Percentiles rank a stretch among this genome's conserved stretches.
These are phyloP conservation scores for Neoniphon sammara DNA, from an alignment of 2,797 vertebrate genomes.

Conservation along the genomic window DNA sequence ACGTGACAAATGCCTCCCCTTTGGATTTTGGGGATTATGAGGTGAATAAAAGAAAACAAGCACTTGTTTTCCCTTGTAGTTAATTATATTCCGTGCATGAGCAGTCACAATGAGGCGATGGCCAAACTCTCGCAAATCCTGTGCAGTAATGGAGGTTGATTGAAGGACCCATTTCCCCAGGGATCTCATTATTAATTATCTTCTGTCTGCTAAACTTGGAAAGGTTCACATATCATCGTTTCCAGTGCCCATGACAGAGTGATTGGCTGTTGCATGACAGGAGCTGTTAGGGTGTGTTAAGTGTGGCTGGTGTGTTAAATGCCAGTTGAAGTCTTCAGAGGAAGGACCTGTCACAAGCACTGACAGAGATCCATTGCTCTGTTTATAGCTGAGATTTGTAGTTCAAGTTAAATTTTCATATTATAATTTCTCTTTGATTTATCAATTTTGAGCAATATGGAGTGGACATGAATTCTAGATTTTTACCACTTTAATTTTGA, in stretches of 20 bases:
- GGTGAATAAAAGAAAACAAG: conserved; percentile 48
- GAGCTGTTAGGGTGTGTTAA: conserved; percentile 53
- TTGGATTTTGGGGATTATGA: conserved; percentile 16
- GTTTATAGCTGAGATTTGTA: background rate
- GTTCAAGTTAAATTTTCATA: background rate
- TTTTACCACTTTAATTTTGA: background rate
- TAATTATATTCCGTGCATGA: conserved; percentile 61
- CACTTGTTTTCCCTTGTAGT: conserved; percentile 54
- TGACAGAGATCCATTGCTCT: conserved; percentile 41
- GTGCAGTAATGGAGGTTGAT: conserved; percentile 56
- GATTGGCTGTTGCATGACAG: conserved; percentile 56
- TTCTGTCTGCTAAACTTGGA: conserved; percentile 50
- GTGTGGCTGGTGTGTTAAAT: conserved; percentile 53
- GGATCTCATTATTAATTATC: conserved; percentile 73
- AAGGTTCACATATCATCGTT: conserved; percentile 54
- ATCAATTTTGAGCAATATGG: conserved; percentile 16
- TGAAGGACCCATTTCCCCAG: conserved; percentile 66
- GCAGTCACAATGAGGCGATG: conserved; percentile 49
- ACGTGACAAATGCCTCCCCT: conserved; percentile 37
- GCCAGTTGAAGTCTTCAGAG: conserved; percentile 60
- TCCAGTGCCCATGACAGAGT: conserved; percentile 53
- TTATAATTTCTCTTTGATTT: conserved; percentile 14
- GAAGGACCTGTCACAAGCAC: conserved; percentile 40
- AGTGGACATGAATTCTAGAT: background rate
- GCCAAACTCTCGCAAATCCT: conserved; percentile 35